Percentiles rank a stretch among this genome's conserved stretches.
These are phyloP conservation scores for Drosophila colorata DNA, from an alignment of 2,888 invertebrate genomes.

Conservation along the genomic window DNA sequence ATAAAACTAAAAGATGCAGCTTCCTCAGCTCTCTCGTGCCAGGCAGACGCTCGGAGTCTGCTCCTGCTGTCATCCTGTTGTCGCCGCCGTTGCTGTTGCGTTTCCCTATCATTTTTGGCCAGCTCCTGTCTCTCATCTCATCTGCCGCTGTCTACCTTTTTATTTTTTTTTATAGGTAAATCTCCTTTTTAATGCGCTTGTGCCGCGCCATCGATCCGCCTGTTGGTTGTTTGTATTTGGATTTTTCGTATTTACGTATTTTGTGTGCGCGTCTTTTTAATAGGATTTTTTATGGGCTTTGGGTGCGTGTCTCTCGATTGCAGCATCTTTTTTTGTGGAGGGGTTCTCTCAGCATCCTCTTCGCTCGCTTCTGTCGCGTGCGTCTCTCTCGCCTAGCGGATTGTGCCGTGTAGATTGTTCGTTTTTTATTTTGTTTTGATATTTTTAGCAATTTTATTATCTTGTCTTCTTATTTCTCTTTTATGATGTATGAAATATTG, in stretches of 20 bases:
- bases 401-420: slow-evolving; percentile 27
- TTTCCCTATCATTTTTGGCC: slow-evolving; percentile 63
- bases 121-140: slow-evolving; percentile 47
- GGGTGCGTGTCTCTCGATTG: slow-evolving; percentile 37
- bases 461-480: slow-evolving; percentile 42
- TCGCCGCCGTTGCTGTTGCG: slow-evolving; percentile 31
- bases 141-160: slow-evolving; percentile 63
- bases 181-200: slow-evolving; percentile 72
- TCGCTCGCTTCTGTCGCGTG: slow-evolving; percentile 72
- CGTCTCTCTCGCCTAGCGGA: slow-evolving; percentile 29
- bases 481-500: slow-evolving; percentile 72
- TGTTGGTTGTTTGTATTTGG: slow-evolving; percentile 55
- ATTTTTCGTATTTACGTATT: slow-evolving; percentile 44
- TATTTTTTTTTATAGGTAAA: slow-evolving; percentile 72
- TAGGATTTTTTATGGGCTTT: slow-evolving; percentile 77
- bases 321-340: slow-evolving; percentile 50
- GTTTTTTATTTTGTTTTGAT: slow-evolving; percentile 53
- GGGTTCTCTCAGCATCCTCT: slow-evolving; percentile 31
- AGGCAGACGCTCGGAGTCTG: slow-evolving; percentile 41
- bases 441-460: slow-evolving; percentile 72
- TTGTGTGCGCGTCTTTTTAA: slow-evolving; percentile 72
- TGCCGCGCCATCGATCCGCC: slow-evolving; percentile 60
- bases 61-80: slow-evolving; percentile 41
- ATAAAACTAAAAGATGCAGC: slow-evolving; percentile 48
- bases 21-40: slow-evolving; percentile 65